Evolutionary conservation across 2,888 invertebrate genomes (phyloP), one percentile per base, ranked within the genome.

Genomic region (Calameuta filiformis): DNA sequence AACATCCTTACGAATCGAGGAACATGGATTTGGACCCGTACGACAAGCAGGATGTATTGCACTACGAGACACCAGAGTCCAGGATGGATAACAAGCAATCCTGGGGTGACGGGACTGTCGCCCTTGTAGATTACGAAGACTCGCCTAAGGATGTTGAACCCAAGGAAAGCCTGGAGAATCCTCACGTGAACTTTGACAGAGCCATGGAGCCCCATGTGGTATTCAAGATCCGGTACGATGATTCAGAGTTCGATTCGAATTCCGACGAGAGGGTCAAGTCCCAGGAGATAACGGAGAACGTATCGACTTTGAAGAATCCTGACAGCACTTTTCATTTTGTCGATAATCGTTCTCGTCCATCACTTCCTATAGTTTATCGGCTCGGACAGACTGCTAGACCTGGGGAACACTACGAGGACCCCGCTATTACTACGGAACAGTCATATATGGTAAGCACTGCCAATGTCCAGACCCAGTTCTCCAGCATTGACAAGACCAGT

Each of bases 151-250:
- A 77, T 23, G 30, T 73, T 12, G 73, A 79, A 12, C 68, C 68
- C 11, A 74, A 74, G 35, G 68, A 35, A 6, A 12, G 34, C 76
- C 77, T 79, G 11, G 83, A 83, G 11, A 79, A 78, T 34, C 77
- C 71, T 2, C 85, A 82, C 33, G 80, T 82, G 4, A 82, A 79
- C 34, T 90, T 89, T 71, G 87, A 88, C 81, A 85, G 84, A 2
- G 86, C 85, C 1, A 88, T 87, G 87, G 88, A 89, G 75, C 85
- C 90, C 0, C 90, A 90, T 79, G 89, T 91, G 75, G 85, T 91
- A n/a, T 91, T 91, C 80, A 89, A 89, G 79, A 89, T 91, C 31
- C 84, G 88, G 9, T 89, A 89, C 81, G 90, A 91, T 78, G 91
- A 91, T 73, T 87, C 89, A 4, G 90, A 90, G 31, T 87, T 90